Percentiles rank a stretch among this genome's conserved stretches.
Evolutionary conservation across 1,140 invertebrate genomes (phyloP).

Genomic region (Drosophila kepulauana): DNA sequence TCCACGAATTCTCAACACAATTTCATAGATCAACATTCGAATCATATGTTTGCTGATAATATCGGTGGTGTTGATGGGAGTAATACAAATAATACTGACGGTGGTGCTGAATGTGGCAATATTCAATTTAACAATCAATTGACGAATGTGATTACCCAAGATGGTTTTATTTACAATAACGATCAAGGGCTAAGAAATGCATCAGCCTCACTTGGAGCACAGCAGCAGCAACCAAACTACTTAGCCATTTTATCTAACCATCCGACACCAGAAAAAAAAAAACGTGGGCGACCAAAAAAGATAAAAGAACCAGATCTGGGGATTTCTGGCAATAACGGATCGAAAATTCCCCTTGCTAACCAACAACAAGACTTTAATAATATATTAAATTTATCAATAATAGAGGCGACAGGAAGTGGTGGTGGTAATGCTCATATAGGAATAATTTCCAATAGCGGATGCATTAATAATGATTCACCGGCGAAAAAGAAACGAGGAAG

Average conservation of each 20-base stretch:
- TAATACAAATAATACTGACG: conserved; percentile 33
- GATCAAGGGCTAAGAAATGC: conserved; percentile 38
- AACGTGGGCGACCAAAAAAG: conserved; percentile 94
- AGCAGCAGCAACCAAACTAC: conserved; percentile 33
- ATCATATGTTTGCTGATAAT: conserved; percentile 44
- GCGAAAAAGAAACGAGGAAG: conserved; percentile 92
- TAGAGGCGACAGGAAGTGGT: conserved; percentile 22
- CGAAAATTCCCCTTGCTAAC: conserved; percentile 39
- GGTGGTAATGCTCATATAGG: background rate
- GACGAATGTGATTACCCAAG: conserved; percentile 18
- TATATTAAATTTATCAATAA: conserved; percentile 76
- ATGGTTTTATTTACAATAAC: conserved; percentile 30
- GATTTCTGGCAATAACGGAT: conserved; percentile 38
- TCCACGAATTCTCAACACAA: background rate
- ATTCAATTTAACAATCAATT: conserved; percentile 27
- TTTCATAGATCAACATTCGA: conserved; percentile 25
- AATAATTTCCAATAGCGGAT: background rate
- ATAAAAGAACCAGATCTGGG: conserved; percentile 88
- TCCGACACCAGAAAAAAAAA: conserved; percentile 91
- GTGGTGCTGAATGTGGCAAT: conserved; percentile 25
- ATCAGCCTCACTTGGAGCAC: background rate
- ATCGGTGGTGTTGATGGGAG: conserved; percentile 10
- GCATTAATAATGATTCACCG: conserved; percentile 85
- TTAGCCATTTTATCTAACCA: conserved; percentile 52
- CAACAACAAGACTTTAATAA: conserved; percentile 71